Percentiles rank a stretch among this genome's conserved stretches.
Conservation (phyloP, 1,140 invertebrate genomes). For the Heterodera schachtii region DNA sequence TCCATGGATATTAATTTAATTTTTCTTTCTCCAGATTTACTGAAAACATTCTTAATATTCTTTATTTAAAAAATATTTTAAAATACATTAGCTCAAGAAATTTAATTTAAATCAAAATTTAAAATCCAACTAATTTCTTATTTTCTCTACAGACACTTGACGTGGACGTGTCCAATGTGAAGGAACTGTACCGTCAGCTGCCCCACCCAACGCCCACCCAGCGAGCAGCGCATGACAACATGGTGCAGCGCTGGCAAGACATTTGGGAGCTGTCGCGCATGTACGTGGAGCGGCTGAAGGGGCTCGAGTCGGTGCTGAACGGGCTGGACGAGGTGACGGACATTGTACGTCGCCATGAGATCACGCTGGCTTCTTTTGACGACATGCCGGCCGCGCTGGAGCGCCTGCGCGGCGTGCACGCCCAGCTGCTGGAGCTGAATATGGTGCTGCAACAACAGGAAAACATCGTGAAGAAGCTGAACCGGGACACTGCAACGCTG, state of each 20-base stretch:
- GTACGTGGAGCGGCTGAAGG: conserved; percentile 86
- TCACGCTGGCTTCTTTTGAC: conserved; percentile 81
- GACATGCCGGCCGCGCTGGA: conserved; percentile 82
- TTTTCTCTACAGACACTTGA: conserved; percentile 69
- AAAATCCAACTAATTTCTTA: no score
- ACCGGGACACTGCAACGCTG: conserved; percentile 83
- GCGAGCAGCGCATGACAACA: conserved; percentile 81
- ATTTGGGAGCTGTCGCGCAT: conserved; percentile 82
- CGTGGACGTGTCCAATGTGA: conserved; percentile 74
- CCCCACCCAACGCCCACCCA: conserved; percentile 81
- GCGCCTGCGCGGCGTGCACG: conserved; percentile 73
- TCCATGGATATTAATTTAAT: no score
- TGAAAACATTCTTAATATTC: no score
- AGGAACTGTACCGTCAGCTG: conserved; percentile 66
- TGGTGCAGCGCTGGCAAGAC: conserved; percentile 87
- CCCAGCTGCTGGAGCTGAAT: conserved; percentile 67
- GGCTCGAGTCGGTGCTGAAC: conserved; percentile 83
- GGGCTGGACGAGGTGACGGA: conserved; percentile 85
- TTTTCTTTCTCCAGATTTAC: no score
- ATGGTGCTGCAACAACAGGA: conserved; percentile 78
- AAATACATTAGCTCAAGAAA: no score
- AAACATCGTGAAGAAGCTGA: conserved; percentile 73
- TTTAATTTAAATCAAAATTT: no score
- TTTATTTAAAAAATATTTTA: no score
- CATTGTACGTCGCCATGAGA: conserved; percentile 86